Evolutionary conservation across 2,888 invertebrate genomes (phyloP).

Genomic region (Lydus trimaculatus): DNA sequence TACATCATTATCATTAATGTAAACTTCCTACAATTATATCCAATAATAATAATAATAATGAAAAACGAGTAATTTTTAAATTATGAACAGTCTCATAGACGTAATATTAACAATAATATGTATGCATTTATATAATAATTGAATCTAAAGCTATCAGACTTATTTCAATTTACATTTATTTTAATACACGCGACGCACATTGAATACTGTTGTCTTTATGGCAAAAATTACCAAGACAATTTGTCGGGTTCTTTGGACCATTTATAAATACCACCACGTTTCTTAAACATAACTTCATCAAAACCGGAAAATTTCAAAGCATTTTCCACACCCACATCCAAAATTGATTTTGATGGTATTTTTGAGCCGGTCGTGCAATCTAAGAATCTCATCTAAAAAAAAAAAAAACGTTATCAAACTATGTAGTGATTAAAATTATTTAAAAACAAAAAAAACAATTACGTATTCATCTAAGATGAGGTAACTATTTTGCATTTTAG

Average conservation of each 20-base stretch:
- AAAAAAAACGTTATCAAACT: slow-evolving; percentile 11
- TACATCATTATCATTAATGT: not conserved
- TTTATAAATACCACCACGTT: slow-evolving; percentile 62
- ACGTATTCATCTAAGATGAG: slow-evolving; percentile 64
- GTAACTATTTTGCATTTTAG: slow-evolving; percentile 63
- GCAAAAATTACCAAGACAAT: slow-evolving; percentile 50
- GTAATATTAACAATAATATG: no score
- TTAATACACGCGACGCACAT: not conserved
- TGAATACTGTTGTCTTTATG: no score
- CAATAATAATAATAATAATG: no score
- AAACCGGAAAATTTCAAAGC: slow-evolving; percentile 62
- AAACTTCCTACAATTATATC: no score
- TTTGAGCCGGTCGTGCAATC: slow-evolving; percentile 60
- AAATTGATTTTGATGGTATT: slow-evolving; percentile 60
- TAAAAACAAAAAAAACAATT: slow-evolving; percentile 31
- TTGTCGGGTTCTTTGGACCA: slow-evolving; percentile 60
- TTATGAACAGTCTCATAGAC: no score
- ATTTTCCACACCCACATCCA: slow-evolving; percentile 61
- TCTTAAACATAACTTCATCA: slow-evolving; percentile 62
- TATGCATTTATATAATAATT: no score
- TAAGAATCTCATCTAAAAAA: slow-evolving; percentile 61
- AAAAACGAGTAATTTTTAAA: no score
- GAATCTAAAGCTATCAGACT: not conserved
- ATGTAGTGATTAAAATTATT: not conserved
- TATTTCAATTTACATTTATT: not conserved